Evolutionary conservation across 2,888 invertebrate genomes (phyloP), one percentile per base, ranked within the genome.

Genomic region (Drosophila conformis): DNA sequence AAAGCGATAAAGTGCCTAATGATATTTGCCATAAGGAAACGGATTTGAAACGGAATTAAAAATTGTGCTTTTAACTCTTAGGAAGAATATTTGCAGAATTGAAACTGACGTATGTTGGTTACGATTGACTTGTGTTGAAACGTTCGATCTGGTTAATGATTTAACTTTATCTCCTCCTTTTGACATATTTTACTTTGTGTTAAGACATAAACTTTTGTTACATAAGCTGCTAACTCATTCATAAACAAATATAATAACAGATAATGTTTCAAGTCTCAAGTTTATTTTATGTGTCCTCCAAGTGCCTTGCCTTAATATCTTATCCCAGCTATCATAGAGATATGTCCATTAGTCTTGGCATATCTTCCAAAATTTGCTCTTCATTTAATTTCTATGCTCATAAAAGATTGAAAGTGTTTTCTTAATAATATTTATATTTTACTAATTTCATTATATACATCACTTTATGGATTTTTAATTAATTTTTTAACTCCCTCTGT

Each of bases 1-100:
- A 51, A 72, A 59, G 31, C 52, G 36, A 46, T 36, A 10, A 58
- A 29, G 21, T 53, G 11, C 38, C 54, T 38, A 70, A 65, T 69
- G 40, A 69, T 48, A 1, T 13, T 25, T 6, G 15, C 11, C 38
- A 48, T 71, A 42, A 46, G 69, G 72, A 61, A 71, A 21, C 31
- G 27, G 18, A 18, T 38, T 38, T n/a, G 33, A 33, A 33, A 35
- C 40, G 38, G 40, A 11, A 6, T 49, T 42, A 11, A 13, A 51
- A 51, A 42, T 36, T 15, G 8, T 33, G 4, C 11, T 54, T 46
- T 31, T 18, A 49, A 33, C 2, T 10, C 8, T 6, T 7, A 11
- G 1, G 2, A 5, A 49, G 11, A 15, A 21, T 18, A 21, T 49
- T 8, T 46, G 15, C 8, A 15, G 15, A 25, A 46, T 15, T 46